These are phyloP conservation scores for Sarcophaga peregrina DNA, from an alignment of 1,140 invertebrate genomes.

Conservation along the genomic window DNA sequence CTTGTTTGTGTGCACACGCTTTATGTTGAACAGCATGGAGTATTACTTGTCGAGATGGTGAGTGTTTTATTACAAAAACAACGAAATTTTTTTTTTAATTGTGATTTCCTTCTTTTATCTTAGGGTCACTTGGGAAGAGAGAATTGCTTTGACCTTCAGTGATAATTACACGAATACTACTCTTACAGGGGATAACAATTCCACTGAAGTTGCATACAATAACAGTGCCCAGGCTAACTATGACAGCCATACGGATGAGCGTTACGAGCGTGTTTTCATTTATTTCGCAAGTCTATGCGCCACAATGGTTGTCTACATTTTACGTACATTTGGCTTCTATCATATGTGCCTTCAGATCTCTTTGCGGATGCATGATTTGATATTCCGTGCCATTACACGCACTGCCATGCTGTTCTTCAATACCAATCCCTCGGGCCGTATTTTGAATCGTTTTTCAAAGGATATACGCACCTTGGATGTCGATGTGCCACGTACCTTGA, in stretches of 20 bases:
- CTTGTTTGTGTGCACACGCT: conserved; percentile 75
- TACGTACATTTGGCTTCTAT: conserved; percentile 79
- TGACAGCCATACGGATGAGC: conserved; percentile 46
- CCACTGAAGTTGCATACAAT: background rate
- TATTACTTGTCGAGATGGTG: conserved; percentile 82
- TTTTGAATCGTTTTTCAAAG: conserved; percentile 85
- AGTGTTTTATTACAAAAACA: conserved; percentile 16
- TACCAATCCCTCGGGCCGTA: conserved; percentile 79
- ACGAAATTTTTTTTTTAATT: background rate
- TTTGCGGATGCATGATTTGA: conserved; percentile 80
- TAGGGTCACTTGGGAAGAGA: conserved; percentile 59
- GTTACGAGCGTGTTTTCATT: conserved; percentile 50
- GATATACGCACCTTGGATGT: conserved; percentile 88
- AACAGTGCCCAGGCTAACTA: background rate
- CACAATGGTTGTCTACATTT: conserved; percentile 58
- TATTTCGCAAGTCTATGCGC: conserved; percentile 50
- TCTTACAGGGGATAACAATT: background rate
- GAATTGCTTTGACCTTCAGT: background rate
- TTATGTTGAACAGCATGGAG: conserved; percentile 77
- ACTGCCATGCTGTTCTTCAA: conserved; percentile 87
- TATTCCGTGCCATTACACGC: conserved; percentile 81
- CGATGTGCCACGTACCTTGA: background rate
- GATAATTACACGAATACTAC: conserved; percentile 37
- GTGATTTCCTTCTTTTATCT: background rate
- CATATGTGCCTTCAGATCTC: conserved; percentile 83